Conservation (phyloP, 2,113 vertebrate genomes). For the Lepus timidus region DNA sequence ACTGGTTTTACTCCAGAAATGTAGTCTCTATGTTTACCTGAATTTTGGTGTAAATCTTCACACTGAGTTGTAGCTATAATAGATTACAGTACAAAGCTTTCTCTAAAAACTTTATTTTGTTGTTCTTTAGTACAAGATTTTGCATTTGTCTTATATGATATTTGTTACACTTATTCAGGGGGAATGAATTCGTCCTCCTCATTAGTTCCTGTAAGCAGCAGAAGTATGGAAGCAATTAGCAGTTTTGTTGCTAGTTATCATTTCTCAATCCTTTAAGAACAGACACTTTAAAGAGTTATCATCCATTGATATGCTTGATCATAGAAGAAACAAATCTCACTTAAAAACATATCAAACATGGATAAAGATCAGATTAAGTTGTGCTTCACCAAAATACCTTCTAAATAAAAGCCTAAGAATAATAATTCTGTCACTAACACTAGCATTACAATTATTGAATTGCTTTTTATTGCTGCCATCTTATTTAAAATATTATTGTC, state of each 20-base stretch:
- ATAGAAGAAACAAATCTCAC: slow-evolving; percentile 6
- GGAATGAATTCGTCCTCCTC: not conserved
- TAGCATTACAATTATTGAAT: not conserved
- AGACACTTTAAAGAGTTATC: not conserved
- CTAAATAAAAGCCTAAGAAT: slow-evolving; percentile 28
- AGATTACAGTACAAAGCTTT: not conserved
- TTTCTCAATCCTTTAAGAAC: slow-evolving; percentile 26
- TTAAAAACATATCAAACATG: slow-evolving; percentile 10
- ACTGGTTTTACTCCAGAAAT: not conserved
- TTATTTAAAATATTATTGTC: not conserved
- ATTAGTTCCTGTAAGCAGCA: not conserved
- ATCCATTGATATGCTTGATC: slow-evolving; percentile 7
- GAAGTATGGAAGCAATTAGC: slow-evolving; percentile 22
- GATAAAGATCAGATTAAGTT: slow-evolving; percentile 2
- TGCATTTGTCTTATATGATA: not conserved
- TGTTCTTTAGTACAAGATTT: not conserved
- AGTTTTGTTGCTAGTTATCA: not conserved
- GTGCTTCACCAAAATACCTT: not conserved
- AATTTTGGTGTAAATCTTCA: slow-evolving; percentile 6
- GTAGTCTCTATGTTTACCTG: not conserved
- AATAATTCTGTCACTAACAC: not conserved
- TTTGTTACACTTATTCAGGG: not conserved
- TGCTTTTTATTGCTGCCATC: not conserved
- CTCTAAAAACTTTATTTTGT: not conserved
- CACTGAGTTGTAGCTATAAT: not conserved